phyloP scores from a whole-genome alignment of 2,113 vertebrate genomes.

The Carettochelys insculpta region DNA sequence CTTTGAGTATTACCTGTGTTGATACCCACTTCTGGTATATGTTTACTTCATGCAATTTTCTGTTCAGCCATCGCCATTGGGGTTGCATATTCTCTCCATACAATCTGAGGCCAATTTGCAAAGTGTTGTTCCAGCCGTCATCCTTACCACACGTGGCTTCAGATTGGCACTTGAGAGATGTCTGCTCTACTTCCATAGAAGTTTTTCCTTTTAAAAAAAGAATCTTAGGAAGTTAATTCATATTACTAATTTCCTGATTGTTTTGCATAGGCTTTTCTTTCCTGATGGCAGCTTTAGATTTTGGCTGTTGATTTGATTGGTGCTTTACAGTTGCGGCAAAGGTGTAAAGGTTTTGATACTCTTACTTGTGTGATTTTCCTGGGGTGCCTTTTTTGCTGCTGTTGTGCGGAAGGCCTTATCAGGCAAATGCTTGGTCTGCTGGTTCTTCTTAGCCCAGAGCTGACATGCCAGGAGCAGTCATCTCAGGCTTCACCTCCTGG shows the following conservation, averaged over 20 bases:
- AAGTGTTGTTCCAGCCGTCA: not conserved
- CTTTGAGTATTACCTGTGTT: not conserved
- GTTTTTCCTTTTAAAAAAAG: not conserved
- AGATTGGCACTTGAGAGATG: not conserved
- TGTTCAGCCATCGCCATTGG: not conserved
- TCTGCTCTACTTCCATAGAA: not conserved
- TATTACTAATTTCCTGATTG: not conserved
- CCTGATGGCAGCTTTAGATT: not conserved
- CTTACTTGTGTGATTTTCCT: not conserved
- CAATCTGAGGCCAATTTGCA: not conserved
- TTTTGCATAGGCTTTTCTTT: not conserved
- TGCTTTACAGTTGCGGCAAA: not conserved
- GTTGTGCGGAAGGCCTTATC: not conserved
- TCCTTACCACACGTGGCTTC: not conserved
- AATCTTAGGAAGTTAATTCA: not conserved
- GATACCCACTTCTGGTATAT: not conserved
- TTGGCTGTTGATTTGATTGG: not conserved
- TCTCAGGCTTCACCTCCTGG: not conserved
- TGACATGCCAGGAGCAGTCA: not conserved
- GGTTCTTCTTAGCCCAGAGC: not conserved
- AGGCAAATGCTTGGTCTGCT: not conserved
- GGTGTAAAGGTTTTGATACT: not conserved
- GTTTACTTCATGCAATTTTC: not conserved
- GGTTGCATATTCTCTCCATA: not conserved
- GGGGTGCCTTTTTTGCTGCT: too few relatives aligned